A percentile compares a stretch with the other conserved stretches of the same genome.
Evolutionary conservation across 2,113 vertebrate genomes (phyloP).

Genomic region (Sturnus vulgaris): DNA sequence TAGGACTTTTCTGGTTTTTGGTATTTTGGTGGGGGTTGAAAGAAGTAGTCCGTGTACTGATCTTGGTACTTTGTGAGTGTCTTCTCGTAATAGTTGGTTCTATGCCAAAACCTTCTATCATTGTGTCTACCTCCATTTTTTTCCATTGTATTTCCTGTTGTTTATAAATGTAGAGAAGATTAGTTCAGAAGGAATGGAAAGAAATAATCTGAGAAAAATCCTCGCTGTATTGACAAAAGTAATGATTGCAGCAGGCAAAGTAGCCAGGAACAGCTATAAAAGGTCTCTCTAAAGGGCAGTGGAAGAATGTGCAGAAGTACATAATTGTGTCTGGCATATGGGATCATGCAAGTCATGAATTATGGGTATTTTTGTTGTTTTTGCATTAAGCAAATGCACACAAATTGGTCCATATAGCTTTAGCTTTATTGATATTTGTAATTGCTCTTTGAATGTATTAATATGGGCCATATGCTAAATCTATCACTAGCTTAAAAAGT

Average conservation of each 20-base stretch:
- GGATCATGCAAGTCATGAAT: neutral
- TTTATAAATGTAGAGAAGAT: neutral
- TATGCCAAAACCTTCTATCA: neutral
- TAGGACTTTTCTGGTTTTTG: neutral
- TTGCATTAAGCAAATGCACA: neutral
- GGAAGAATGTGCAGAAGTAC: neutral
- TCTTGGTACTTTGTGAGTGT: neutral
- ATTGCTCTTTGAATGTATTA: conserved; percentile 54
- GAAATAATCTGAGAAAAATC: neutral
- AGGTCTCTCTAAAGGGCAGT: neutral
- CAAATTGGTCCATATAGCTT: conserved; percentile 8
- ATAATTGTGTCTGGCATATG: neutral
- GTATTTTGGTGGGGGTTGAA: neutral
- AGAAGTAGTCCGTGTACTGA: neutral
- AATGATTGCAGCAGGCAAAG: neutral
- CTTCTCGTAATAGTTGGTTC: neutral
- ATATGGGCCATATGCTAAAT: neutral
- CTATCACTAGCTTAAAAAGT: neutral
- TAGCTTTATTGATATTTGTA: conserved; percentile 32
- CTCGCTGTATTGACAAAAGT: neutral
- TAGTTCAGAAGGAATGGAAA: neutral
- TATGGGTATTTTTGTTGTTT: neutral
- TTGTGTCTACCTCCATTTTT: neutral
- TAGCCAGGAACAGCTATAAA: neutral
- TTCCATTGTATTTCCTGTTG: neutral